phyloP scores from a whole-genome alignment of 2,113 vertebrate genomes.

The Dicerorhinus sumatrensis region DNA sequence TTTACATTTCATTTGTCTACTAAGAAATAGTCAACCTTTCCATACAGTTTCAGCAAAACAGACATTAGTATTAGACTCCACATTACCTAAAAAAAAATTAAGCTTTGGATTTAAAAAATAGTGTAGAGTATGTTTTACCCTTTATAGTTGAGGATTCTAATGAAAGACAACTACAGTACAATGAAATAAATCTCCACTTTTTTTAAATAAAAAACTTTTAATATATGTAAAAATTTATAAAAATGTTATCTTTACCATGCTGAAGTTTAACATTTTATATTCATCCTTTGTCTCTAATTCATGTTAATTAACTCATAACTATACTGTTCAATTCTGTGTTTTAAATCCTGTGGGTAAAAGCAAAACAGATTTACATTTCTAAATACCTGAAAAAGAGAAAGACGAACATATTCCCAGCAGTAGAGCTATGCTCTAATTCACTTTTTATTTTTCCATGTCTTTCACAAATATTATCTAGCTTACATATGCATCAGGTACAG shows the following conservation, averaged over 20 bases:
- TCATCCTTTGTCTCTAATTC: background rate
- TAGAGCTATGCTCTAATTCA: background rate
- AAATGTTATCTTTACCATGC: background rate
- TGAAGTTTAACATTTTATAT: background rate
- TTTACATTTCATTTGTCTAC: constrained; percentile 1
- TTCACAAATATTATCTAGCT: background rate
- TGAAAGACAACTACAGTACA: background rate
- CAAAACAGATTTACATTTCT: background rate
- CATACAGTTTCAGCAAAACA: background rate
- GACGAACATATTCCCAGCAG: background rate
- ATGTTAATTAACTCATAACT: background rate
- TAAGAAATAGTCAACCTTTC: constrained; percentile 12
- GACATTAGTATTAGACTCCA: background rate
- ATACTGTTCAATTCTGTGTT: background rate
- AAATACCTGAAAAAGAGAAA: background rate
- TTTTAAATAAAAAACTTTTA: constrained; percentile 10
- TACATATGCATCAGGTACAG: background rate
- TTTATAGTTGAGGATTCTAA: constrained; percentile 1
- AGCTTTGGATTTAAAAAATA: background rate
- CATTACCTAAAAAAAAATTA: background rate
- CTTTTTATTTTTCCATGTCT: background rate
- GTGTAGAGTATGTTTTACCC: background rate
- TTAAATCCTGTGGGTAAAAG: background rate
- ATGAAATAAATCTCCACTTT: background rate
- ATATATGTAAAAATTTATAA: background rate